Base-by-base conservation (phyloP, 2,797 vertebrate species). In the Gadopsis bispinosus region DNA sequence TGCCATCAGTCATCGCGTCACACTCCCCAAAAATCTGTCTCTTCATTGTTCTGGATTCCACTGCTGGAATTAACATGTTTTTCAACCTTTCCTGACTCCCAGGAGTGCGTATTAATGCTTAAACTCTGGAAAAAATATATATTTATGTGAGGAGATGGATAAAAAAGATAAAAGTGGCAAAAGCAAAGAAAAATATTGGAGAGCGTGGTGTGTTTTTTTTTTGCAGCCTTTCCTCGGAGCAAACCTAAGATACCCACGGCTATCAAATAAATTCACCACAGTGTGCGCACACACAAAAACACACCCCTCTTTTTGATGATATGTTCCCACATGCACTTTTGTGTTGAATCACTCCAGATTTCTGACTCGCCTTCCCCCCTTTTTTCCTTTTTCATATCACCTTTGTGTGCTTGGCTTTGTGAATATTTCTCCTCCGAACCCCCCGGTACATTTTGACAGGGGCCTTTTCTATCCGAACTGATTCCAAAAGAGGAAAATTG, bases 381-480 rank as follows among this genome's bases (percentile, higher is more conserved):
- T 60, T 55, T 17, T 7, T 8, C 14, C 33, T 69, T 67, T 79
- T 70, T 76, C 69, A 83, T 65, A 67, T 81, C 79, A 84, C 84
- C 83, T 87, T 80, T 83, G 72, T 83, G 73, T 51, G 65, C 60
- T 0, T 0, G 56, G 59, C 79, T 89, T 86, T 89, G 83, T 91
- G 83, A 88, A 90, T 81, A 78, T 88, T 83, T 83, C 81, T 86
- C 73, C 69, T 87, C 75, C 83, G 81, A 87, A 87, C 59, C 70
- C 71, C 69, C 79, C 68, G 0, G 77, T 84, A 73, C 70, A 65
- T 81, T 90, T 83, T 80, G 83, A 87, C 83, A 73, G 72, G 37
- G 54, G 37, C 26, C 35, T 56, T 53, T 81, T 81, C 66, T 62
- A 62, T 81, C 76, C 81, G 82, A 82, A 69, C 69, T 43, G 65